Evolutionary conservation across 2,888 invertebrate genomes (phyloP).

Genomic region (Steinernema hermaphroditum): DNA sequence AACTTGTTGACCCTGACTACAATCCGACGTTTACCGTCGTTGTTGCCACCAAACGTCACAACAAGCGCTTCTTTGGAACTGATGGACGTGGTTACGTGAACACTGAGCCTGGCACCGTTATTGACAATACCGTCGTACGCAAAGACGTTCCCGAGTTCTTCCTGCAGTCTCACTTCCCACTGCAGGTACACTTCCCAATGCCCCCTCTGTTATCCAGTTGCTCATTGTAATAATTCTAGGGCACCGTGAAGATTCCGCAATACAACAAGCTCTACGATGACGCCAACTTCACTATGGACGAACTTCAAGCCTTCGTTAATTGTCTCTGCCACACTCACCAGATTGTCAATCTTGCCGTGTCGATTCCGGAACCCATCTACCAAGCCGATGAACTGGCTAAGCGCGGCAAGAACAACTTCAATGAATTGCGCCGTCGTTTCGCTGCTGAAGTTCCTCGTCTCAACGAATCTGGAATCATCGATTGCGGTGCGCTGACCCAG

Average conservation of each 20-base stretch:
- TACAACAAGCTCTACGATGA: slow-evolving; percentile 50
- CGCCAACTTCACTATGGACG: slow-evolving; percentile 35
- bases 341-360: slow-evolving; percentile 24
- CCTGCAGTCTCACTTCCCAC: slow-evolving; percentile 45
- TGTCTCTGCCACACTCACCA: slow-evolving; percentile 31
- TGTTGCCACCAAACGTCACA: slow-evolving; percentile 55
- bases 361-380: slow-evolving; percentile 29
- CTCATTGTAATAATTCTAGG: slow-evolving; percentile 37
- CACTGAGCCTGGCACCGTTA: slow-evolving; percentile 46
- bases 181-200: slow-evolving; percentile 41
- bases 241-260: slow-evolving; percentile 51
- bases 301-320: slow-evolving; percentile 39
- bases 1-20: slow-evolving; percentile 34
- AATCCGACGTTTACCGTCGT: slow-evolving; percentile 48
- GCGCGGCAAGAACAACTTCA: slow-evolving; percentile 28
- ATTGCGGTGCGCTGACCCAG: neutral
- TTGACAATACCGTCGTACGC: slow-evolving; percentile 46
- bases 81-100: slow-evolving; percentile 38
- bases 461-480: slow-evolving; percentile 3
- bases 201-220: too few species aligned
- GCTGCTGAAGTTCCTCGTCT: neutral
- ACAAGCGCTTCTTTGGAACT: slow-evolving; percentile 46
- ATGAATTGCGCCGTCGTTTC: slow-evolving; percentile 4
- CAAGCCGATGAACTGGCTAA: slow-evolving; percentile 32
- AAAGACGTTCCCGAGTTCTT: slow-evolving; percentile 50